These are phyloP conservation scores for Timandra comae DNA, from an alignment of 2,888 invertebrate species.

Conservation along the genomic window DNA sequence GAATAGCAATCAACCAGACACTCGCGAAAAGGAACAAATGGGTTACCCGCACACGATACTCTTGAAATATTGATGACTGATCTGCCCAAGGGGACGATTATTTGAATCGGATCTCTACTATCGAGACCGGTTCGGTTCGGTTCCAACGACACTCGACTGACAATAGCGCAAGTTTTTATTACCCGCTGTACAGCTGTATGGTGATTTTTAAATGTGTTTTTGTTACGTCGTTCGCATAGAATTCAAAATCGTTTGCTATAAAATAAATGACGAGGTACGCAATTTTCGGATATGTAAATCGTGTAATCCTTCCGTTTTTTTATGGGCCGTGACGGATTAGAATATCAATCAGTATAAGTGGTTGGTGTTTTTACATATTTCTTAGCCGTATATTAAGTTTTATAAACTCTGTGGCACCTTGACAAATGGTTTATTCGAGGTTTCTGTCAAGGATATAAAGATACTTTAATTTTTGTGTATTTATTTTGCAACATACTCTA, in stretches of 20 bases:
- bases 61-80: constrained; percentile 59
- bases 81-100: constrained; percentile 52
- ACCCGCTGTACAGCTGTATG: constrained; percentile 22
- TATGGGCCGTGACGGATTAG: constrained; percentile 43
- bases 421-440: too few relatives aligned
- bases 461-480: too few relatives aligned
- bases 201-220: constrained; percentile 12
- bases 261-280: constrained; percentile 19
- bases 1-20: constrained; percentile 41
- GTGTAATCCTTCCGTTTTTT: constrained; percentile 32
- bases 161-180: constrained; percentile 51
- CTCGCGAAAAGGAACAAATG: constrained; percentile 40
- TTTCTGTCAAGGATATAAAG: too few relatives aligned
- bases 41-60: constrained; percentile 39
- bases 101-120: constrained; percentile 43
- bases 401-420: too few relatives aligned
- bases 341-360: constrained; percentile 36
- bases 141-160: constrained; percentile 35
- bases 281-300: constrained; percentile 42
- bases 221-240: constrained; percentile 18
- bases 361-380: too few relatives aligned
- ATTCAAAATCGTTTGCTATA: constrained; percentile 23
- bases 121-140: constrained; percentile 35
- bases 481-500: too few relatives aligned
- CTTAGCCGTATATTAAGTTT: too few relatives aligned